Evolutionary conservation across 23 tunicate genomes (phyloP), one percentile per base, ranked within the genome.

Genomic region (Trididemnum miniatum): DNA sequence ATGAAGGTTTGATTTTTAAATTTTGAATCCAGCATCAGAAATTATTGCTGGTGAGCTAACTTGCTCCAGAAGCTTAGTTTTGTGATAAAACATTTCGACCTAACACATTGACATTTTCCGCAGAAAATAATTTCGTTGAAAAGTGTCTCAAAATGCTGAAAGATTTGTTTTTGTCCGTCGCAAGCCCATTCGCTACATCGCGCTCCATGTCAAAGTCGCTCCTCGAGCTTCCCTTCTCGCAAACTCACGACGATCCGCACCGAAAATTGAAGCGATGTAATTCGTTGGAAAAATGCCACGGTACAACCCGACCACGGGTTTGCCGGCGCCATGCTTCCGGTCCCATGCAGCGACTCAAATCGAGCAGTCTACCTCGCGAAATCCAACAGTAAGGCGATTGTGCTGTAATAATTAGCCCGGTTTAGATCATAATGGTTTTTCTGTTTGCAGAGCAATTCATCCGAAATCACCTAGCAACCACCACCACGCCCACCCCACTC

Each of bases 131-230:
- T n/a, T n/a, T n/a, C n/a, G n/a, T n/a, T n/a, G n/a, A n/a, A n/a
- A n/a, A n/a, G n/a, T n/a, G n/a, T n/a, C n/a, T n/a, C n/a, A 33
- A 34, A 33, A 69, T 69, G 75, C 31, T 69, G 75, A 69, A 69
- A 69, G 75, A 69, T 69, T 31, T 69, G 25, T 31, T 69, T 69
- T 22, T 30, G 4, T 69, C 75, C 75, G 39, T 69, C 37, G 22
- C 75, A 5, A 69, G 9, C 5, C 75, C 36, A 4, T 69, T 69
- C n/a, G 67, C 67, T 3, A n/a, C 28, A 4, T 62, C 67, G 29
- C 67, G 67, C 4, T 62, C 26, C 3, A 3, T 62, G 67, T 62
- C 67, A 22, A 62, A 62, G 29, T 62, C 67, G 26, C 67, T 62
- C 5, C 26, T 62, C 25, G 67, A 12, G 29, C 67, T 62, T 62